Evolutionary conservation across 2,888 invertebrate species (phyloP).

Genomic region (Platypus cylindrus): DNA sequence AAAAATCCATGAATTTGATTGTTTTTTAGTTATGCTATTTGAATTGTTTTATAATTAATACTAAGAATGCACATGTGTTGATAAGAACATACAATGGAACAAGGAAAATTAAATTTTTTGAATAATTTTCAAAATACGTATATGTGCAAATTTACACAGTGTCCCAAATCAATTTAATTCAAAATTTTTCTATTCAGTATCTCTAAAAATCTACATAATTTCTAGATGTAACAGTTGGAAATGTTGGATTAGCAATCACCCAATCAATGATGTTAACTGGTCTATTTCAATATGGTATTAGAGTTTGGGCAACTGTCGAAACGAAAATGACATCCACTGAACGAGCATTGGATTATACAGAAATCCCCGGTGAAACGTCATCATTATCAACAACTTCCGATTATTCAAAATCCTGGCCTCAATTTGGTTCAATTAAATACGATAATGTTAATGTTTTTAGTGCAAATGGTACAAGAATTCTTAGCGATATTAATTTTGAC

Average conservation of each 20-base stretch:
- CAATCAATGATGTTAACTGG: constrained; percentile 68
- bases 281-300: constrained; percentile 45
- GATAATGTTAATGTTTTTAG: constrained; percentile 55
- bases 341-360: constrained; percentile 44
- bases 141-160: too few relatives aligned
- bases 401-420: too few relatives aligned
- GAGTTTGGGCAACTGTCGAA: constrained; percentile 71
- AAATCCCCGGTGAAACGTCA: constrained; percentile 34
- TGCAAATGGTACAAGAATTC: constrained; percentile 43
- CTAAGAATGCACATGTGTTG: too few relatives aligned
- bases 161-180: too few relatives aligned
- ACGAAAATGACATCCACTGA: constrained; percentile 87
- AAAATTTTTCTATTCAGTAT: too few relatives aligned
- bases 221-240: constrained; percentile 25
- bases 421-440: constrained; percentile 44
- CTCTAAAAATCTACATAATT: too few relatives aligned
- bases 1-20: too few relatives aligned
- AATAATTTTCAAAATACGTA: too few relatives aligned
- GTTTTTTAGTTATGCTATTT: too few relatives aligned
- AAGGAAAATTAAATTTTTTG: too few relatives aligned
- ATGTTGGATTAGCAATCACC: constrained; percentile 68
- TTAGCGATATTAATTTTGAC: constrained; percentile 40
- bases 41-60: too few relatives aligned
- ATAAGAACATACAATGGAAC: too few relatives aligned
- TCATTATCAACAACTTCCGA: constrained; percentile 38